A percentile compares a stretch with the other conserved stretches of the same genome.
phyloP scores from a whole-genome alignment of 2,797 vertebrate species.

The Thaleichthys pacificus region DNA sequence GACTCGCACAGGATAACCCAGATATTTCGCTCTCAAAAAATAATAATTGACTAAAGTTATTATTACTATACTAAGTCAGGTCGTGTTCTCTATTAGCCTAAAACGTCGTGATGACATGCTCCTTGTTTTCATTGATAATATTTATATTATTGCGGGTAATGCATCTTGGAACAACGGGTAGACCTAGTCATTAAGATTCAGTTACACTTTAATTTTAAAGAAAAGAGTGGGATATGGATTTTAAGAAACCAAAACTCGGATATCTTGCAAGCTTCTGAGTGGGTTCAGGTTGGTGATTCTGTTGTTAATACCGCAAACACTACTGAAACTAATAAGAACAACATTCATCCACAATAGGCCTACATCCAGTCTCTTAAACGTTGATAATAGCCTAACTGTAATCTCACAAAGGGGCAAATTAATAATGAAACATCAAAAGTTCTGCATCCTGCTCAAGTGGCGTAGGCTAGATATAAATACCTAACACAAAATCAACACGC shows the following conservation, averaged over 20 bases:
- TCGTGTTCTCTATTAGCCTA: constrained; percentile 65
- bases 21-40: constrained; percentile 59
- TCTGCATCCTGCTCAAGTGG: no score
- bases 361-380: neutral
- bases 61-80: constrained; percentile 60
- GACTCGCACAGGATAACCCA: neutral
- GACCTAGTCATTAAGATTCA: constrained; percentile 2
- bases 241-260: neutral
- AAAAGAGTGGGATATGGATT: constrained; percentile 5
- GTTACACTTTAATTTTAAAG: constrained; percentile 10
- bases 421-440: neutral
- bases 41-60: constrained; percentile 41
- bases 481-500: no score
- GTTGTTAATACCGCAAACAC: neutral
- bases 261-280: neutral
- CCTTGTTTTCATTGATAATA: constrained; percentile 68
- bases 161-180: constrained; percentile 27
- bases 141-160: constrained; percentile 67
- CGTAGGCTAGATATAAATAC: no score
- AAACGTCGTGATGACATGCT: constrained; percentile 65
- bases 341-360: neutral
- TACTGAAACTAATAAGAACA: neutral
- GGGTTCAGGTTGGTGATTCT: neutral
- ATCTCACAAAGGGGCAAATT: neutral
- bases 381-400: no score